Percentiles rank a stretch among this genome's conserved stretches.
These are phyloP conservation scores for Crocidura indochinensis DNA, from an alignment of 2,797 vertebrate genomes.

Conservation along the genomic window DNA sequence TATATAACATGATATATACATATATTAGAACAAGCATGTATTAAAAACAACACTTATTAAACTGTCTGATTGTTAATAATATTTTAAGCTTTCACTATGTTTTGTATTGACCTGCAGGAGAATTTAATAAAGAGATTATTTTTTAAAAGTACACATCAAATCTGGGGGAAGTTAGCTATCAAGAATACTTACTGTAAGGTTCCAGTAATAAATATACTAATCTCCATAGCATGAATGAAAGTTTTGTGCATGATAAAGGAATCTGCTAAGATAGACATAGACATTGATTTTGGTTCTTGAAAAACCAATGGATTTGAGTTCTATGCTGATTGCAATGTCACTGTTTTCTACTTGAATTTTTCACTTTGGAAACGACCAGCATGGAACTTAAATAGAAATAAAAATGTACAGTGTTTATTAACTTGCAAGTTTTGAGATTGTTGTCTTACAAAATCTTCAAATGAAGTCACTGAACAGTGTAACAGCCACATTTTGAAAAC, in stretches of 20 bases:
- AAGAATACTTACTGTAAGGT: not conserved
- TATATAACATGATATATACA: too few species aligned
- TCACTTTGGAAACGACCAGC: constrained; percentile 45
- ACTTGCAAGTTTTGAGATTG: constrained; percentile 65
- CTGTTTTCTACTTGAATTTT: not conserved
- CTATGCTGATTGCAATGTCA: not conserved
- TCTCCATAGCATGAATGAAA: not conserved
- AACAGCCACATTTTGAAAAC: constrained; percentile 82
- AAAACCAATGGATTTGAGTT: constrained; percentile 10
- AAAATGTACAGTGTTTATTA: constrained; percentile 62
- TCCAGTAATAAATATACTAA: not conserved
- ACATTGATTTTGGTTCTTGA: not conserved
- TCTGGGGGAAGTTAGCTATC: constrained; percentile 27
- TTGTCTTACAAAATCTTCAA: constrained; percentile 69
- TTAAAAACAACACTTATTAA: constrained; percentile 42
- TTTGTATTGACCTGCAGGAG: constrained; percentile 21
- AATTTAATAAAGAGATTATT: not conserved
- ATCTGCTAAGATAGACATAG: not conserved
- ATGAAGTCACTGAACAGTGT: constrained; percentile 78
- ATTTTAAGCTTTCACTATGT: constrained; percentile 14
- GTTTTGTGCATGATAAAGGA: not conserved
- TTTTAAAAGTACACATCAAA: not conserved
- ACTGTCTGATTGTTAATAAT: constrained; percentile 32
- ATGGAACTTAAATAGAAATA: constrained; percentile 49
- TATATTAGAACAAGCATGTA: constrained; percentile 17